Evolutionary conservation across 2,797 vertebrate species (phyloP), one percentile per base, ranked within the genome.

Genomic region (Onychomys torridus): DNA sequence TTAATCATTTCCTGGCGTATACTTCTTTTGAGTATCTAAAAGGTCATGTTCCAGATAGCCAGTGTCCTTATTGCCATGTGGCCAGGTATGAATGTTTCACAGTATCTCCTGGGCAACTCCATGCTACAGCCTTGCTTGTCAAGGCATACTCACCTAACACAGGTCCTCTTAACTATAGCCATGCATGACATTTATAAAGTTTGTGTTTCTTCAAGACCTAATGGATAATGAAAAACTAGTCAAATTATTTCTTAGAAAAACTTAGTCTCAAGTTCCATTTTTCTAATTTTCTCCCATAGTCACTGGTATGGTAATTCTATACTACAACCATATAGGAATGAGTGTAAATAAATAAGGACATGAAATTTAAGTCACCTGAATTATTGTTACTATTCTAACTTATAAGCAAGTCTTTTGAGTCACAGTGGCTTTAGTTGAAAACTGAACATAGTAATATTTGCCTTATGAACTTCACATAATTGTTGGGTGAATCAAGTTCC

Each of bases 171-270:
- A 49, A 10, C 21, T 79, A 6, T 29, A 57, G 2, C 55, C 34
- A 8, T 16, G 14, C 1, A 29, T 34, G 71, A n/a, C 34, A 55
- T 71, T n/a, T 59, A 7, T 52, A n/a, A 37, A 5, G 82, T 37
- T 55, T 77, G 19, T 46, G 7, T 21, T 49, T 89, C 73, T 92
- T 92, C 52, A 55, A 91, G 52, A 84, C 21, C 23, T 78, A 23
- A 49, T 43, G 29, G 37, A 59, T n/a, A 10, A 69, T 59, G 27
- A 10, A 37, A 86, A 96, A 76, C 61, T 37, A 88, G 55, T 77
- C 40, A 82, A 94, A 75, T 49, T 79, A 78, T 65, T 76, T 79
- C 23, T 89, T 91, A 16, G 84, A n/a, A 86, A 95, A 93, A 69
- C 43, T 65, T 85, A 85, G 21, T 85, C 40, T 21, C 67, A 93